Conservation (phyloP, 2,888 invertebrate species). For the Nymphalis urticae region DNA sequence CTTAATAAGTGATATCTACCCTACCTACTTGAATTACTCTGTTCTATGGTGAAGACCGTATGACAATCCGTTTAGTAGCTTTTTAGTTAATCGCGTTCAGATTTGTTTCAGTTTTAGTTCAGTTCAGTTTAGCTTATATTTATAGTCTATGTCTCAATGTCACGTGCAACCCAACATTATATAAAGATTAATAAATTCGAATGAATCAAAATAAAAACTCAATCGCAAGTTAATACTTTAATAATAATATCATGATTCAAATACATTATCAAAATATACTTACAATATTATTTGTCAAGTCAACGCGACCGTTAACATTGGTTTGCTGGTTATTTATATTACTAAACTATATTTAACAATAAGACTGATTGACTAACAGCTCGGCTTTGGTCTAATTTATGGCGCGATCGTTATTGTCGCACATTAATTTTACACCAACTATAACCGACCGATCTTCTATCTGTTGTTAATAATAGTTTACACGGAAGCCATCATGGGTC, state of each 20-base stretch:
- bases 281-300: conserved; percentile 3
- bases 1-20: too few species aligned
- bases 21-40: too few species aligned
- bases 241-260: neutral
- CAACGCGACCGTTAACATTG: conserved; percentile 17
- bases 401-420: conserved; percentile 31
- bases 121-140: too few species aligned
- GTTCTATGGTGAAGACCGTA: too few species aligned
- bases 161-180: too few species aligned
- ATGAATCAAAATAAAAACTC: too few species aligned
- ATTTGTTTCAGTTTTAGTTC: too few species aligned
- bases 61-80: too few species aligned
- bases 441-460: conserved; percentile 31
- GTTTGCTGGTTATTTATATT: conserved; percentile 12
- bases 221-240: too few species aligned
- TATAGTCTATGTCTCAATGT: too few species aligned
- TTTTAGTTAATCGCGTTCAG: too few species aligned
- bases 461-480: conserved; percentile 32
- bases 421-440: conserved; percentile 36
- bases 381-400: conserved; percentile 33
- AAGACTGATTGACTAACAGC: conserved; percentile 31
- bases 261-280: neutral
- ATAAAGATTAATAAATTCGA: too few species aligned
- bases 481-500: conserved; percentile 26
- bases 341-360: conserved; percentile 21